These are phyloP conservation scores for Stigmatopora argus DNA, from an alignment of 2,113 vertebrate species.

Conservation along the genomic window DNA sequence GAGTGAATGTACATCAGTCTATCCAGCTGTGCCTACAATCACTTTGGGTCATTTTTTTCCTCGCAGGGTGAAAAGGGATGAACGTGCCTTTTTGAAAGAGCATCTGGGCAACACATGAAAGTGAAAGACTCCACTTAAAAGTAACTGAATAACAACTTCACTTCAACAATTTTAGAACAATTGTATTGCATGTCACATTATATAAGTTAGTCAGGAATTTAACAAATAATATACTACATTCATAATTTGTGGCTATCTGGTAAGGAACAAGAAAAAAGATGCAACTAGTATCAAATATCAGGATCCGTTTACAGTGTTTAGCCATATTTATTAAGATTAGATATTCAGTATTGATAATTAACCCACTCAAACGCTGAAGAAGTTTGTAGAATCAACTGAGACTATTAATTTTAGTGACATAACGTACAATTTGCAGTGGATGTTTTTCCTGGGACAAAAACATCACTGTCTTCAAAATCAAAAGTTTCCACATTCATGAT, in stretches of 20 bases:
- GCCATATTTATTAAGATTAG: too few relatives aligned
- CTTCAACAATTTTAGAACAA: conserved; percentile 13
- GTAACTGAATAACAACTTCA: conserved; percentile 18
- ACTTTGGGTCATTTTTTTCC: conserved; percentile 53
- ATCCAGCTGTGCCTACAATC: conserved; percentile 55
- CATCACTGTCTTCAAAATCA: too few relatives aligned
- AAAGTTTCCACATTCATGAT: neutral
- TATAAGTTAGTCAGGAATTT: neutral
- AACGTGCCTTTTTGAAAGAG: conserved; percentile 60
- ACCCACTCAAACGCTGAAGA: too few relatives aligned
- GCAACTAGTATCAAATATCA: too few relatives aligned
- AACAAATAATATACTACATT: too few relatives aligned
- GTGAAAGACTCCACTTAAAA: conserved; percentile 29
- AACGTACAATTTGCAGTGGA: too few relatives aligned
- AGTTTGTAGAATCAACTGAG: too few relatives aligned
- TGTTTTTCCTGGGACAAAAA: too few relatives aligned
- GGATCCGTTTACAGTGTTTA: too few relatives aligned
- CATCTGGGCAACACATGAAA: conserved; percentile 41
- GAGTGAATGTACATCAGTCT: conserved; percentile 48
- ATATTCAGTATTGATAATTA: too few relatives aligned
- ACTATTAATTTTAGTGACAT: too few relatives aligned
- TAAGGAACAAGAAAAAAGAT: too few relatives aligned
- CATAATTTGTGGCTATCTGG: neutral
- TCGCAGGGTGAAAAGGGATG: conserved; percentile 44
- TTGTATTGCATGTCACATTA: conserved; percentile 3